A percentile compares a stretch with the other conserved stretches of the same genome.
Conservation (phyloP, 2,888 invertebrate species). For the Mythimna loreyi region DNA sequence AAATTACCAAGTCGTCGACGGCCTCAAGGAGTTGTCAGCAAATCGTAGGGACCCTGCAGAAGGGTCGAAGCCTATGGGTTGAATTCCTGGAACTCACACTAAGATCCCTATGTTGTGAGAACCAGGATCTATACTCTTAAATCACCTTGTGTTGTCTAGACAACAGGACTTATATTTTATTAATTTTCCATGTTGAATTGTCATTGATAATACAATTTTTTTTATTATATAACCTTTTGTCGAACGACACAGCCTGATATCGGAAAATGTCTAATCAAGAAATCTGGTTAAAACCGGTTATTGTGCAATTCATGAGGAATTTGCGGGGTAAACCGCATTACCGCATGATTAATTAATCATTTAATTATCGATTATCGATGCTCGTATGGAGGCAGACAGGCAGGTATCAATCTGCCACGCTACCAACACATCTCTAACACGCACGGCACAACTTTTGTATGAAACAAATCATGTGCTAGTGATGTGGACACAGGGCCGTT, state of each 20-base stretch:
- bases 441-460: constrained; percentile 24
- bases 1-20: too few relatives aligned
- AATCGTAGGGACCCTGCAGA: too few relatives aligned
- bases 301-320: constrained; percentile 21
- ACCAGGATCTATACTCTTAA: too few relatives aligned
- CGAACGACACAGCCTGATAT: neutral
- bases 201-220: neutral
- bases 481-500: neutral
- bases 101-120: too few relatives aligned
- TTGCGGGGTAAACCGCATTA: constrained; percentile 18
- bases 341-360: constrained; percentile 32
- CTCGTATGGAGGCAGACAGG: constrained; percentile 6
- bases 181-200: neutral
- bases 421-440: constrained; percentile 42
- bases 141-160: neutral
- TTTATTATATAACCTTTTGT: neutral
- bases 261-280: constrained; percentile 20
- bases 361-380: constrained; percentile 20
- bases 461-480: constrained; percentile 24
- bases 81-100: too few relatives aligned
- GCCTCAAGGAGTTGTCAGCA: too few relatives aligned
- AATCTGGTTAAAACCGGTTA: constrained; percentile 36
- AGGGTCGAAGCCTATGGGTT: too few relatives aligned
- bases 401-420: constrained; percentile 36
- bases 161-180: neutral